Evolutionary conservation across 2,888 invertebrate species (phyloP), one percentile per base, ranked within the genome.

Genomic region (Drosophila stalkeri): DNA sequence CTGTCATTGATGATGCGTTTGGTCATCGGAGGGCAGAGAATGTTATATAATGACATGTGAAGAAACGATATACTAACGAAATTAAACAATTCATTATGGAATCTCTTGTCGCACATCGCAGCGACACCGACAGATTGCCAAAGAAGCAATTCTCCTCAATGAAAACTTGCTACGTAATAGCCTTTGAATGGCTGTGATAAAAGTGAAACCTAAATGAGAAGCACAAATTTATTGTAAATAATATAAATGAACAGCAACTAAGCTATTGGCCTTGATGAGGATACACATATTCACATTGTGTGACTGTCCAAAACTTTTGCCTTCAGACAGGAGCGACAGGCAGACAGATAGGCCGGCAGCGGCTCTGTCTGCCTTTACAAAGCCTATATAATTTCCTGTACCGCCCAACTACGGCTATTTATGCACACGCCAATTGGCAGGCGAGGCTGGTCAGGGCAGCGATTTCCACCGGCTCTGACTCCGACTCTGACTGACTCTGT

Each of bases 181-280:
- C 70, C 51, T 60, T 73, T 68, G 85, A 81, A 84, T 67, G 72
- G 59, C 60, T 64, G 60, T 51, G 71, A 52, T 69, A 74, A 84
- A 84, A 84, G 87, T 84, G 82, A 80, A 84, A 84, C 84, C 80
- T 72, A 76, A 82, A 84, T 84, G 83, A 71, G 70, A 69, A 79
- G 72, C 77, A 69, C 14, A 80, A 80, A 81, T 72, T 57, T 75
- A 76, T 74, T 76, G 79, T 81, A 63, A 70, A 83, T 77, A 73
- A 75, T 68, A 77, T 71, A 77, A 83, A 65, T 62, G 67, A 68
- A 67, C 69, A 74, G 35, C 62, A 55, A 56, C 62, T 61, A 33
- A 47, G 68, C 77, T 60, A 31, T 55, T 54, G 62, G 31, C 12
- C 31, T 52, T 77, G 63, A 76, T 73, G 68, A 71, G 64, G 47